Percentiles rank a stretch among this genome's conserved stretches.
These are phyloP conservation scores for Lysandra bellargus DNA, from an alignment of 2,888 invertebrate genomes.

Conservation along the genomic window DNA sequence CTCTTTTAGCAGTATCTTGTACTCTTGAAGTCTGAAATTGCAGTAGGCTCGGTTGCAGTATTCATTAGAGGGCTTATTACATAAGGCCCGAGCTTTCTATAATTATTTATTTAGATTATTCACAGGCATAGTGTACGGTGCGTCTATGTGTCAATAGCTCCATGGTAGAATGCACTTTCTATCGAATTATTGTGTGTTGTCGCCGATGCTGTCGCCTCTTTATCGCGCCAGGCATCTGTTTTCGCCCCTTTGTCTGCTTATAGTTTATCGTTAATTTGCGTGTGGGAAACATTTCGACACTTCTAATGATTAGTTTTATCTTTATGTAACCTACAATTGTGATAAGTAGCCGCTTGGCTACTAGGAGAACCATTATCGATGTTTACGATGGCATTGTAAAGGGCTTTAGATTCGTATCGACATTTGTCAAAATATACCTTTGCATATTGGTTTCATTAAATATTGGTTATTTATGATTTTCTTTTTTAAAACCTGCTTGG, in stretches of 20 bases:
- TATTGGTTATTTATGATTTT: not conserved
- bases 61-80: slow-evolving; percentile 2
- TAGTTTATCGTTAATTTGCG: slow-evolving; percentile 56
- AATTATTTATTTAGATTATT: slow-evolving; percentile 31
- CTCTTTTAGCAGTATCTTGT: too few relatives aligned
- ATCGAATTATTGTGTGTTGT: slow-evolving; percentile 57
- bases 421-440: slow-evolving; percentile 17
- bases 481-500: not conserved
- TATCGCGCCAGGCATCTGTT: slow-evolving; percentile 57
- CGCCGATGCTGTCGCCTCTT: slow-evolving; percentile 54
- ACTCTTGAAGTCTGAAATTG: not conserved
- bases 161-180: slow-evolving; percentile 52
- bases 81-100: slow-evolving; percentile 23
- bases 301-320: slow-evolving; percentile 42
- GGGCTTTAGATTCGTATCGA: slow-evolving; percentile 13
- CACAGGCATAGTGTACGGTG: slow-evolving; percentile 31
- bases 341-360: slow-evolving; percentile 21
- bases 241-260: slow-evolving; percentile 58
- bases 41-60: not conserved
- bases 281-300: slow-evolving; percentile 48
- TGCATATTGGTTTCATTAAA: not conserved
- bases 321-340: slow-evolving; percentile 31
- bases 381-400: slow-evolving; percentile 20
- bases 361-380: slow-evolving; percentile 18
- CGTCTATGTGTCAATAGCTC: slow-evolving; percentile 40